A percentile compares a stretch with the other conserved stretches of the same genome.
Evolutionary conservation across 2,113 vertebrate species (phyloP).

Genomic region (Catharus bicknelli): DNA sequence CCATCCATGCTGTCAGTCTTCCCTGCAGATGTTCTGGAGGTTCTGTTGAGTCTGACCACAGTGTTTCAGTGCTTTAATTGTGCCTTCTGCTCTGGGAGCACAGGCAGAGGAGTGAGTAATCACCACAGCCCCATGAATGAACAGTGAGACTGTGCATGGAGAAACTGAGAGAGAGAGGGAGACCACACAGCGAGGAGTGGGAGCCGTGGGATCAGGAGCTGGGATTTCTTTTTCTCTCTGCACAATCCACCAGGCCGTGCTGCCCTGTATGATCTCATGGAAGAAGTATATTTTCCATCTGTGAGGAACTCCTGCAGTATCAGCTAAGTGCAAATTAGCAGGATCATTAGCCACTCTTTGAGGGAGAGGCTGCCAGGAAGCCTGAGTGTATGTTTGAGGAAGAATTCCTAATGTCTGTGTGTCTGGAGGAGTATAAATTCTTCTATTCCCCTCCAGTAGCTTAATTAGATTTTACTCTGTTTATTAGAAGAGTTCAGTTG

Average conservation of each 20-base stretch:
- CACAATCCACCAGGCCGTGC: neutral
- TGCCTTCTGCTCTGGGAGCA: neutral
- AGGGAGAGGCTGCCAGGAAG: slow-evolving; percentile 48
- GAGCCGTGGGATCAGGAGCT: slow-evolving; percentile 2
- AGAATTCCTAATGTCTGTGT: slow-evolving; percentile 50
- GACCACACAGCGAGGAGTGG: slow-evolving; percentile 59
- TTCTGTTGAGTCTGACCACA: neutral
- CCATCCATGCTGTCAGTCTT: neutral
- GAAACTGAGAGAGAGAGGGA: neutral
- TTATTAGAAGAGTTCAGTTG: slow-evolving; percentile 72
- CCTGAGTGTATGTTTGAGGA: slow-evolving; percentile 24
- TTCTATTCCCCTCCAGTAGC: slow-evolving; percentile 60
- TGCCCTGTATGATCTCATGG: slow-evolving; percentile 32
- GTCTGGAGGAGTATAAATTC: slow-evolving; percentile 55
- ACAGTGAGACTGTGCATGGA: neutral
- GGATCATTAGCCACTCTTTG: slow-evolving; percentile 42
- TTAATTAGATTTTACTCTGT: slow-evolving; percentile 75
- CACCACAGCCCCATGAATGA: slow-evolving; percentile 13
- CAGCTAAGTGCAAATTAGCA: slow-evolving; percentile 43
- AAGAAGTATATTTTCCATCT: slow-evolving; percentile 54
- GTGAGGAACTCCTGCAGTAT: slow-evolving; percentile 12
- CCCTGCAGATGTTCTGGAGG: neutral
- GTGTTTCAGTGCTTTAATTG: neutral
- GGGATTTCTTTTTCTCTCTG: slow-evolving; percentile 11
- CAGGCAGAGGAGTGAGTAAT: neutral